Evolutionary conservation across 1,140 invertebrate species (phyloP).

Genomic region (Atta colombica): DNA sequence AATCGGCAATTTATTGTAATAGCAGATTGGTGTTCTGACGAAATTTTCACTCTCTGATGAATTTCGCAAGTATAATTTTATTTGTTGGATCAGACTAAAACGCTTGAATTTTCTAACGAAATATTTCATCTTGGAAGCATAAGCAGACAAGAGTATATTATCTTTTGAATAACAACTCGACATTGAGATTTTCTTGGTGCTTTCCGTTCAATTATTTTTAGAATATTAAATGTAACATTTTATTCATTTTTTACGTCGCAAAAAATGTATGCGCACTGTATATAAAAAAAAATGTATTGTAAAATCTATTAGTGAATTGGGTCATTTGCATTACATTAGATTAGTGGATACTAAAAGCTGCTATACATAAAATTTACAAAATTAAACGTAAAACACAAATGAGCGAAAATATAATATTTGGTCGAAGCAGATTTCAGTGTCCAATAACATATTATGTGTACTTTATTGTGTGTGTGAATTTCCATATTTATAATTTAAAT

Average conservation of each 20-base stretch:
- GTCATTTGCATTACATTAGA: too few relatives aligned
- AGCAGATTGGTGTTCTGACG: background rate
- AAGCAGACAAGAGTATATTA: conserved; percentile 21
- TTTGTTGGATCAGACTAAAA: conserved; percentile 9
- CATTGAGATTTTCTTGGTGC: conserved; percentile 38
- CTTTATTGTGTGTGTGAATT: too few relatives aligned
- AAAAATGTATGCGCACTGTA: background rate
- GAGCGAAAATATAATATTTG: too few relatives aligned
- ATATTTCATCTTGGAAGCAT: conserved; percentile 11
- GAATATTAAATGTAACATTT: background rate
- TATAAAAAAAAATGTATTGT: background rate
- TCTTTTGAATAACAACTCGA: conserved; percentile 9
- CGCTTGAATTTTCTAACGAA: conserved; percentile 13
- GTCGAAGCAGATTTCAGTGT: too few relatives aligned
- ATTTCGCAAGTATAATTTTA: conserved; percentile 25
- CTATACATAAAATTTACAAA: too few relatives aligned
- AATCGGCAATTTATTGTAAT: conserved; percentile 12
- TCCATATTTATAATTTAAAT: too few relatives aligned
- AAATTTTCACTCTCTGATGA: conserved; percentile 24
- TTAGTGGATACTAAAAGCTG: too few relatives aligned
- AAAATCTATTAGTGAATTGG: background rate
- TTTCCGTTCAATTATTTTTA: conserved; percentile 12
- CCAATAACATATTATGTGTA: too few relatives aligned
- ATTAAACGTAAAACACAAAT: too few relatives aligned
- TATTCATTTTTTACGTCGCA: background rate